Conservation (phyloP, 2,888 invertebrate species). For the Hemistola chrysoprasaria region DNA sequence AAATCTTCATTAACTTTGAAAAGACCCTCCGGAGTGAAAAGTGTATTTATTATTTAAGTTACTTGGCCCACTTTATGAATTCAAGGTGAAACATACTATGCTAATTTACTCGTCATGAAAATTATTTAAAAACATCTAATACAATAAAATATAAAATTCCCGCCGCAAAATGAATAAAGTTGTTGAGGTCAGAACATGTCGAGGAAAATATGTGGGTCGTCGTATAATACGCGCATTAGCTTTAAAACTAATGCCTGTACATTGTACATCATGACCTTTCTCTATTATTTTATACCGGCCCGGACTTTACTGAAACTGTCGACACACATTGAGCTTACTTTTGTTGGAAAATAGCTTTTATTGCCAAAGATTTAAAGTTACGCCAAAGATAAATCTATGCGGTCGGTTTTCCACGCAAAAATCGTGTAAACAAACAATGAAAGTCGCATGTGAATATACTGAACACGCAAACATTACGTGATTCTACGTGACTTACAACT, state of each 20-base stretch:
- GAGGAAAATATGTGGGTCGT: conserved; percentile 11
- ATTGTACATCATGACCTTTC: conserved; percentile 25
- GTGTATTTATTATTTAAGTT: conserved; percentile 15
- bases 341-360: conserved; percentile 26
- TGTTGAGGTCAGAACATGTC: conserved; percentile 4
- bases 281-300: conserved; percentile 20
- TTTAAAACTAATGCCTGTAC: conserved; percentile 20
- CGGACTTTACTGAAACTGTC: conserved; percentile 6
- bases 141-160: not conserved
- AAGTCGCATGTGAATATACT: conserved; percentile 28
- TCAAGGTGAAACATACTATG: conserved; percentile 9
- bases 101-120: conserved; percentile 3
- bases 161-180: conserved; percentile 4
- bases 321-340: conserved; percentile 10
- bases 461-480: conserved; percentile 28
- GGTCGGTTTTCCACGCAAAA: conserved; percentile 28
- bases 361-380: conserved; percentile 22
- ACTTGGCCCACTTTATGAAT: conserved; percentile 1
- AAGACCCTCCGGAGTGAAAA: conserved; percentile 11
- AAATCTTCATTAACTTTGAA: conserved; percentile 19
- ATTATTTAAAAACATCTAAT: not conserved
- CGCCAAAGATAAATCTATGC: conserved; percentile 21
- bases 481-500: conserved; percentile 21
- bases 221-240: conserved; percentile 10
- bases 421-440: conserved; percentile 28